Conservation (phyloP, 2,797 vertebrate species). For the Knipowitschia caucasica region DNA sequence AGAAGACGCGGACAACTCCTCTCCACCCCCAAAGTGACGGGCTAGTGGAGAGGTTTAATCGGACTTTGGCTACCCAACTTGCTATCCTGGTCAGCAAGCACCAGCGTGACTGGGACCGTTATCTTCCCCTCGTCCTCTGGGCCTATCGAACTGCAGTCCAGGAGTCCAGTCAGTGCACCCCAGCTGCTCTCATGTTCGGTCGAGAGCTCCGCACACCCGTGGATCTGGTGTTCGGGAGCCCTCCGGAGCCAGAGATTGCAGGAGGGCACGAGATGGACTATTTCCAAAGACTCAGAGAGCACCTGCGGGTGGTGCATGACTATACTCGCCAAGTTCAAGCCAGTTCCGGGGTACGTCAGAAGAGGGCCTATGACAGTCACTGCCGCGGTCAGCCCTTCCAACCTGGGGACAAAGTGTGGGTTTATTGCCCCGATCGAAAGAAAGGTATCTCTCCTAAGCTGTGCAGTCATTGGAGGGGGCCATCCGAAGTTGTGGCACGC, state of each 20-base stretch:
- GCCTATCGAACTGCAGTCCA: too few relatives aligned
- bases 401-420: not conserved
- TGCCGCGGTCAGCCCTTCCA: not conserved
- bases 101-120: slow-evolving; percentile 1
- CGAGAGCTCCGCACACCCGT: not conserved
- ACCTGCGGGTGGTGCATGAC: not conserved
- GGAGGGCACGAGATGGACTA: not conserved
- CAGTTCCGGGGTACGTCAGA: not conserved
- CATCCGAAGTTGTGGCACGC: not conserved
- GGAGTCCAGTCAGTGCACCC: too few relatives aligned
- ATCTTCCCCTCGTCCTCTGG: slow-evolving; percentile 7
- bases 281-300: not conserved
- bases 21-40: slow-evolving; percentile 8
- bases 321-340: not conserved
- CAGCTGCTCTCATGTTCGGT: too few relatives aligned
- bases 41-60: slow-evolving; percentile 11
- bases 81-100: slow-evolving; percentile 2
- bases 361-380: not conserved
- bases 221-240: not conserved
- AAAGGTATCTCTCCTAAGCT: not conserved
- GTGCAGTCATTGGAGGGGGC: not conserved
- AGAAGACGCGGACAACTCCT: not conserved
- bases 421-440: not conserved
- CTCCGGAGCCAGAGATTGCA: not conserved
- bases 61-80: slow-evolving; percentile 6